Evolutionary conservation across 2,888 invertebrate genomes (phyloP), one percentile per base, ranked within the genome.

Genomic region (Philopedon plagiatum): DNA sequence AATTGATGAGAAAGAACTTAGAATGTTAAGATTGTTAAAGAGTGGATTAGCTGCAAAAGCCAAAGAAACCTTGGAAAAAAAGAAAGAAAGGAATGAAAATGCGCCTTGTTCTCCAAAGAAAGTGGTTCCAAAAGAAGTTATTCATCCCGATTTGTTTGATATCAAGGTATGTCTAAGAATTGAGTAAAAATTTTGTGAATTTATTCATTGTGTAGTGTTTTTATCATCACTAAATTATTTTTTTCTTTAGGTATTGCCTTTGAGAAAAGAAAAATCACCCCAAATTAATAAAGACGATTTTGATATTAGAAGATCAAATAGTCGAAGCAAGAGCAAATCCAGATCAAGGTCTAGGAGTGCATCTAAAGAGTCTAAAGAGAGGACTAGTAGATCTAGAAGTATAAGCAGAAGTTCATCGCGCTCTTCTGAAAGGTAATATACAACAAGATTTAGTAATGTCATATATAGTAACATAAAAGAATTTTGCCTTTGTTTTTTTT

Each of bases 41-140:
- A 88, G 90, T 77, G 90, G 90, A 75, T 84, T 90, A 82, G 89
- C 92, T 66, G 88, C 92, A 73, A 92, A 94, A 84, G 93, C 94
- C 1, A 92, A 92, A 79, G 92, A 92, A 81, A 86, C 87, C 1
- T 84, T 91, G 66, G 90, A 91, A 74, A 90, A 90, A 80, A 90
- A 88, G 77, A 85, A 74, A 61, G 78, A 78, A 60, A 75, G 62
- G 49, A 71, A 46, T 29, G 66, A 74, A 3, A 54, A 34, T 2
- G 46, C 29, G 26, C 11, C 26, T 32, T 68, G 57, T 39, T 68
- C 68, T 7, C 54, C 62, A 8, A 37, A 41, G 19, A 46, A 26
- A 0, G 23, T 54, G 34, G 4, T 26, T 37, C 9, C 11, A 15
- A 19, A 18, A 8, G 41, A 19, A 56, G 67, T 64, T 7, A 81